Evolutionary conservation across 2,113 vertebrate species (phyloP), one percentile per base, ranked within the genome.

Genomic region (Geococcyx californianus): DNA sequence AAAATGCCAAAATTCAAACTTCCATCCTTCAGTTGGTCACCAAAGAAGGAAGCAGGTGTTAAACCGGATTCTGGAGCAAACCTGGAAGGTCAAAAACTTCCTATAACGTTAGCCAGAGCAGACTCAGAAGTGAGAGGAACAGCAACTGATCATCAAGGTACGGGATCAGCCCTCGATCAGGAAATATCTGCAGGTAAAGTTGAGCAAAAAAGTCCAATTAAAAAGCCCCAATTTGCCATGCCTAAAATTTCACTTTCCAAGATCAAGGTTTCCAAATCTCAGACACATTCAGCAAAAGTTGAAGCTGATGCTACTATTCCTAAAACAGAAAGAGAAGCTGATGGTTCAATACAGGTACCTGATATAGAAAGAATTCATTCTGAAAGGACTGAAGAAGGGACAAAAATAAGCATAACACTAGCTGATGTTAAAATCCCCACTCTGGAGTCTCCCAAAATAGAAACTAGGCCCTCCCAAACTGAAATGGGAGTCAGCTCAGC

Each of bases 1-100:
- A 98, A 96, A 84, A 81, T 84, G 54, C 94, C 97, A 12, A 95
- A 88, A 77, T 87, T 98, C 51, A 97, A 97, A 84, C 81, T 98
- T 7, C 98, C 97, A 1, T 96, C 97, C 16, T 95, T 98, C 73
- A 94, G 63, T 17, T 60, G 92, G 95, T 97, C 97, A 52, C 96
- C 96, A 3, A 97, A 97, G 82, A 98, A 98, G 68, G 96, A 93
- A 62, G 55, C 54, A n/a, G 94, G 13, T n/a, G 7, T 64, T 49
- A 93, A 84, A 63, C 9, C 1, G 1, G 91, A 83, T 42, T 60
- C 88, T 55, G 91, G 21, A 81, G 28, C 13, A 66, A 31, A 36
- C 64, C 8, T 63, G 16, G 94, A 90, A 72, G 96, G 95, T 11
- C 24, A 42, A 31, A 74, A 89, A 24, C 11, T 66, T 60, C 10